Base-by-base conservation (phyloP, 2,888 invertebrate genomes). In the Leptinotarsa haldemani region DNA sequence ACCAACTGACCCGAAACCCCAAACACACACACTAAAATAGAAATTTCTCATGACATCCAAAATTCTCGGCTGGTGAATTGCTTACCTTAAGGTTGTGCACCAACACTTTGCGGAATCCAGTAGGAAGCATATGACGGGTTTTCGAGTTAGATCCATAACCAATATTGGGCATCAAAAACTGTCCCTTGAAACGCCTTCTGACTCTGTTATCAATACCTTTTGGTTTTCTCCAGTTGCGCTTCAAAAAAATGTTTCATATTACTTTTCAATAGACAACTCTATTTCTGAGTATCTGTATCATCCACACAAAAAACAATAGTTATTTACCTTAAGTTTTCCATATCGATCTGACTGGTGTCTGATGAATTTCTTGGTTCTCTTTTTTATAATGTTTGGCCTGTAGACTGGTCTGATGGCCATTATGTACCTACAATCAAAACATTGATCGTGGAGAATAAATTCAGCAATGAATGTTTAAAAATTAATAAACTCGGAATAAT, bases 121-220 rank as follows among this genome's bases (percentile, higher is more conserved):
- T 98, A 65, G 98, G 99, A 48, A 99, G 92, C 94, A 99, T 96
- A 88, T 99, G 98, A 87, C 94, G 94, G 75, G 98, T 98, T 87
- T 94, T 95, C 87, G 95, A 94, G 88, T 95, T 95, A 83, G 97
- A 97, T 81, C 99, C 99, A 87, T 98, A 99, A 92, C 99, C 99
- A 88, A 99, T 98, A 88, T 94, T 98, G 80, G 99, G 99, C 99
- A 99, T 99, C 90, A 96, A 90, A 87, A 94, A 97, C 87, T 98
- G 98, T 47, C 99, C 99, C 94, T 99, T 99, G 91, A 99, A 99
- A 83, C 98, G 93, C 88, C 99, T 94, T 83, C 99, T 94, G 66
- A 99, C 99, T 89, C 99, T 93, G 93, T 99, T 99, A 90, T 99
- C 99, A 89, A 99, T 99, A 97, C 99, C 99, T 90, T 98, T 98